These are phyloP conservation scores for Blennius ocellaris DNA, from an alignment of 2,113 vertebrate species.

Conservation along the genomic window DNA sequence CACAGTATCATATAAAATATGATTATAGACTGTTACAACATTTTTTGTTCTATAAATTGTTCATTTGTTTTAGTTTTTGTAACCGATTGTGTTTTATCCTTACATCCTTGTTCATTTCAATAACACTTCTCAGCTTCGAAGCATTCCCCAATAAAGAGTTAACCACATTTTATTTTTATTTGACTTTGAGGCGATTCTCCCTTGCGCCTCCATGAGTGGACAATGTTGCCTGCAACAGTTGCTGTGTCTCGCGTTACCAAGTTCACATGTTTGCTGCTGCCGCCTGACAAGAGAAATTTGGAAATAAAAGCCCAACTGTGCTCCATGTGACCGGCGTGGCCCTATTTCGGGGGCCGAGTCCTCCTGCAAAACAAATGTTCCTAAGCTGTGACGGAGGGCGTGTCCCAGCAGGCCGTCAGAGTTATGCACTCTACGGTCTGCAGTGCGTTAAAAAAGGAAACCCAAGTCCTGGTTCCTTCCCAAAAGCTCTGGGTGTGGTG, in stretches of 20 bases:
- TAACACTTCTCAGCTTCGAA: too few species aligned
- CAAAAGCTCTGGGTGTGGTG: constrained; percentile 75
- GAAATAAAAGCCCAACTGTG: constrained; percentile 53
- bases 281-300: constrained; percentile 9
- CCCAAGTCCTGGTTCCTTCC: constrained; percentile 64
- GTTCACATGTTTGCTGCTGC: constrained; percentile 12
- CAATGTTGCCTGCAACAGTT: constrained; percentile 47
- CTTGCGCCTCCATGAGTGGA: neutral
- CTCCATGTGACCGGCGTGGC: constrained; percentile 21
- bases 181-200: too few species aligned
- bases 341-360: constrained; percentile 56
- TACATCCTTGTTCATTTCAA: too few species aligned
- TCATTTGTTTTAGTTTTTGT: too few species aligned
- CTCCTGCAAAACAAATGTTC: constrained; percentile 64
- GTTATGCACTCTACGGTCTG: constrained; percentile 62
- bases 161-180: too few species aligned
- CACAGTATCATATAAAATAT: too few species aligned
- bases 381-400: constrained; percentile 60
- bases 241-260: constrained; percentile 46
- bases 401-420: constrained; percentile 66
- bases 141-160: too few species aligned
- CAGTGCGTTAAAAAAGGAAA: constrained; percentile 73
- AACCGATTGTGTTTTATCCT: too few species aligned
- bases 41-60: too few species aligned
- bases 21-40: too few species aligned